These are phyloP conservation scores for Geococcyx californianus DNA, from an alignment of 2,113 vertebrate species.

Conservation along the genomic window DNA sequence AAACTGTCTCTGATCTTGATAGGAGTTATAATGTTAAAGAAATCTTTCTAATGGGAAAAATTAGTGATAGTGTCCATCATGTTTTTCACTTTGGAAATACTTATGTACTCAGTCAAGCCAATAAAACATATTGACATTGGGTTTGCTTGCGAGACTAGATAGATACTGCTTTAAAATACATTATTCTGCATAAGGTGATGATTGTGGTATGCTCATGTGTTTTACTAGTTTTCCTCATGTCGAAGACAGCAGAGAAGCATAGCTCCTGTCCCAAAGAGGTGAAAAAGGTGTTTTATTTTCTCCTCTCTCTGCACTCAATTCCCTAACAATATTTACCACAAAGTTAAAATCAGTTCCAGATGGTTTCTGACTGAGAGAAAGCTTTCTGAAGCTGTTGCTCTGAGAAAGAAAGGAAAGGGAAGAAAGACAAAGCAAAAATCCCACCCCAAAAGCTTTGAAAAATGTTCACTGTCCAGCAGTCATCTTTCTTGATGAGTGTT, in stretches of 20 bases:
- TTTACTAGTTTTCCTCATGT: neutral
- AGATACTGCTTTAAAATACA: neutral
- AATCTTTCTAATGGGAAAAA: neutral
- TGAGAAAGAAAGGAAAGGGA: neutral
- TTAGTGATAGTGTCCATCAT: neutral
- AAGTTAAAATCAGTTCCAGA: constrained; percentile 53
- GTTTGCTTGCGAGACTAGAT: neutral
- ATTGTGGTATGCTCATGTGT: neutral
- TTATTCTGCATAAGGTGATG: neutral
- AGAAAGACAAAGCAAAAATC: neutral
- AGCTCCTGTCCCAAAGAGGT: neutral
- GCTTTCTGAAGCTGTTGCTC: neutral
- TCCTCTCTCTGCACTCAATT: neutral
- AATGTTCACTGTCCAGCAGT: neutral
- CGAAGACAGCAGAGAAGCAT: neutral
- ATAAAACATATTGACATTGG: neutral
- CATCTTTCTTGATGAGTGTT: neutral
- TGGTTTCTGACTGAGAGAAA: constrained; percentile 3
- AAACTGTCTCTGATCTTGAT: neutral
- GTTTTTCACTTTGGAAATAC: neutral
- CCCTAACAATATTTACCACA: neutral
- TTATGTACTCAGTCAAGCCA: neutral
- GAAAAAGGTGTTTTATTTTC: neutral
- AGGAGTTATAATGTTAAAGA: neutral
- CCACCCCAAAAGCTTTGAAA: neutral